Percentiles rank a stretch among this genome's conserved stretches.
Evolutionary conservation across 92 coral and sea anemone species (phyloP).

Genomic region (Ricordea florida): DNA sequence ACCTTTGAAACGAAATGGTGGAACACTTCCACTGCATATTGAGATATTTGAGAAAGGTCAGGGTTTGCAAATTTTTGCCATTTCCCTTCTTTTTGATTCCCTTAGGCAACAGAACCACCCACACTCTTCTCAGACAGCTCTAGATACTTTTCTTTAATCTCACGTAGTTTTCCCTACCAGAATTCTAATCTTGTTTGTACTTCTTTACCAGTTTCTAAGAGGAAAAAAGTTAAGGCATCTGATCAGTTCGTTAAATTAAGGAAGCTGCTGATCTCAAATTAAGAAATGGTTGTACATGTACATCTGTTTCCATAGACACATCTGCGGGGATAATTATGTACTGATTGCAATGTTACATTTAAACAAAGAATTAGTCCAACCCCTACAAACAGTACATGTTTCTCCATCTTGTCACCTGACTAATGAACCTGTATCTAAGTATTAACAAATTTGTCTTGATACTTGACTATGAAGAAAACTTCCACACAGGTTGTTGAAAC

Average conservation of each 20-base stretch:
- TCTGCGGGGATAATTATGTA: too few species aligned
- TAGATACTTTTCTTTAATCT: not conserved
- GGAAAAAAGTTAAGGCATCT: too few species aligned
- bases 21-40: conserved; percentile 19
- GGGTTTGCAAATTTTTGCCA: not conserved
- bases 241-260: not conserved
- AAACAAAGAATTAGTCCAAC: too few species aligned
- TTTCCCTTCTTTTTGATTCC: not conserved
- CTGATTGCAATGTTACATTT: too few species aligned
- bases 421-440: not conserved
- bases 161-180: not conserved
- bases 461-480: too few species aligned
- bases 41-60: not conserved
- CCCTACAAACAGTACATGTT: too few species aligned
- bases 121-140: not conserved
- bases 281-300: too few species aligned
- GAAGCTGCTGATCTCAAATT: too few species aligned
- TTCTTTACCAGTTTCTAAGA: not conserved
- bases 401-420: not conserved
- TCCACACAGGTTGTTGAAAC: too few species aligned
- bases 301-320: too few species aligned
- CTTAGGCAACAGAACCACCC: not conserved
- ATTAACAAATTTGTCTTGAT: too few species aligned
- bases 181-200: not conserved
- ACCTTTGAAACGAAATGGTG: conserved; percentile 25